Evolutionary conservation across 2,888 invertebrate genomes (phyloP).

Genomic region (Lepeophtheirus nordmannii): DNA sequence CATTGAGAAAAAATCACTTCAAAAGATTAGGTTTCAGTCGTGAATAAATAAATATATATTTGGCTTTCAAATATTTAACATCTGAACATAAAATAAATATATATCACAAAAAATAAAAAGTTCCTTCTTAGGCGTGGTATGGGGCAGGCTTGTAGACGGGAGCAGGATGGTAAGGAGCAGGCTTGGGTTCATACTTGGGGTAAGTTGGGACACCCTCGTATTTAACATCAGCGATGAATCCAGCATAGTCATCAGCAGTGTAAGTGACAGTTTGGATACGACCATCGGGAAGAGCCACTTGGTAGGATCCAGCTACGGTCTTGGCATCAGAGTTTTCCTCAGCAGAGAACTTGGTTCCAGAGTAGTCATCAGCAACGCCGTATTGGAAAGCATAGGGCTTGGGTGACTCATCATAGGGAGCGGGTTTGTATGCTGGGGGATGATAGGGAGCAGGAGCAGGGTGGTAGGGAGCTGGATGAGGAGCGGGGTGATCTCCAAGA

Average conservation of each 20-base stretch:
- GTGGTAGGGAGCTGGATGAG: too few species aligned
- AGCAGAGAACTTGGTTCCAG: slow-evolving; percentile 14
- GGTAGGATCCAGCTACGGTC: slow-evolving; percentile 5
- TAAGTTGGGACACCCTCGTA: slow-evolving; percentile 15
- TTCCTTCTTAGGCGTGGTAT: neutral
- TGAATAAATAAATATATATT: too few species aligned
- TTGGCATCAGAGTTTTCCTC: slow-evolving; percentile 14
- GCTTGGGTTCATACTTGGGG: slow-evolving; percentile 23
- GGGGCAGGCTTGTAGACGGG: neutral
- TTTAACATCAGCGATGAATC: slow-evolving; percentile 21
- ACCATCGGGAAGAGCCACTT: slow-evolving; percentile 19
- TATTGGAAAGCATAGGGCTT: neutral
- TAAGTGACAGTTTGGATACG: slow-evolving; percentile 22
- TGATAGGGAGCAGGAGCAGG: too few species aligned
- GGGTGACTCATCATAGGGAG: neutral
- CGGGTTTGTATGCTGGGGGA: slow-evolving; percentile 2
- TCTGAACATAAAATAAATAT: neutral
- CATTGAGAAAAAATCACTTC: too few species aligned
- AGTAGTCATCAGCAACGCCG: slow-evolving; percentile 18
- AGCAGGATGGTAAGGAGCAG: slow-evolving; percentile 18
- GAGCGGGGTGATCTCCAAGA: too few species aligned
- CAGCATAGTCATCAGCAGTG: slow-evolving; percentile 24
- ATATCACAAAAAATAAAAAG: neutral
- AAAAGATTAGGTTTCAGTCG: too few species aligned
- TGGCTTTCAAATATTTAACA: too few species aligned